Base-by-base conservation (phyloP, 2,113 vertebrate genomes). In the Dipodomys stephensi region DNA sequence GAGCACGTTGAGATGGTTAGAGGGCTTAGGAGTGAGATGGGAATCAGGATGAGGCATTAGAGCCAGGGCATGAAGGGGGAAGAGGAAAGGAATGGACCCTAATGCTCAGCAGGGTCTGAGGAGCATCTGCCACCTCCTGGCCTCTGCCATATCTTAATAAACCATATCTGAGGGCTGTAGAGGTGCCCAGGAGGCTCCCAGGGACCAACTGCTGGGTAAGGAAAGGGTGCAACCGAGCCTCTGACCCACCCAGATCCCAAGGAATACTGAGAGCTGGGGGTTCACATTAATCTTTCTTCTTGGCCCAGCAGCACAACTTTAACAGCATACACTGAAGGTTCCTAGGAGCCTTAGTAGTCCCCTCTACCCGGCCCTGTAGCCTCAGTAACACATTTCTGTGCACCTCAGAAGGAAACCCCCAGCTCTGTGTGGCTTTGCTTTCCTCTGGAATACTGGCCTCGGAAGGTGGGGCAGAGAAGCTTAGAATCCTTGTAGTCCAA, bases 221-320 rank as follows among this genome's bases (percentile, higher is more conserved):
- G 19, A 30, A 86, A 28, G 22, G 16, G 9, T 64, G 62, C 64
- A 87, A 44, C 80, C 32, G 64, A 74, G 49, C 2, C 25, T 30
- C 28, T 1, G 2, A 30, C 7, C 9, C 1, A 13, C 4, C 2
- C 0, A 44, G 49, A 35, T 35, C 18, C 22, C 23, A 91, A 25
- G n/a, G 25, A 12, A 77, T 9, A n/a, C 83, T 28, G 32, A 67
- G 73, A 89, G 84, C 13, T 9, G 13, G 81, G 67, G 18, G 18
- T 15, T 46, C 19, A 4, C 4, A 8, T 30, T 72, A 84, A 76
- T 11, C 2, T 6, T 23, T 23, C 3, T 83, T 68, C 39, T 86
- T 16, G 28, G 71, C 12, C 23, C 8, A 28, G 39, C 3, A 83
- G 69, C 15, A 64, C 44, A 69, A 60, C 53, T 30, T 8, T 22